Evolutionary conservation across 1,140 invertebrate species (phyloP).

Genomic region (Whitmania pigra): DNA sequence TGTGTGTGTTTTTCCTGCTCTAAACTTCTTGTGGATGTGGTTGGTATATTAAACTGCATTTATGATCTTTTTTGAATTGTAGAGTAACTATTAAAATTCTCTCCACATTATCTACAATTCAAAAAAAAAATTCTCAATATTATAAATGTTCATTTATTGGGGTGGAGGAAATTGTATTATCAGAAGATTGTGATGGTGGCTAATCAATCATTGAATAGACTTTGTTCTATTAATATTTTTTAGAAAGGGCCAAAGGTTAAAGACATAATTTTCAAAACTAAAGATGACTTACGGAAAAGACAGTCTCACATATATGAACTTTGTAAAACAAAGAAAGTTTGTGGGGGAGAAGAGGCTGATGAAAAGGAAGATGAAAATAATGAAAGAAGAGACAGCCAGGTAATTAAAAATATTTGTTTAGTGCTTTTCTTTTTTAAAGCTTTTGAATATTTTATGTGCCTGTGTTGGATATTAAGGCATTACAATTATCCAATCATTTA

Average conservation of each 20-base stretch:
- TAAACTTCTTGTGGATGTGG: constrained; percentile 81
- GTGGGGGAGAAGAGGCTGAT: constrained; percentile 96
- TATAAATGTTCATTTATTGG: neutral
- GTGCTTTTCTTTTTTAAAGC: too few species aligned
- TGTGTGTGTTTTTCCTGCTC: constrained; percentile 98
- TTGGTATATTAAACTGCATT: constrained; percentile 46
- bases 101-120: too few species aligned
- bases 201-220: neutral
- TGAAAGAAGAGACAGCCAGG: constrained; percentile 15
- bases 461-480: too few species aligned
- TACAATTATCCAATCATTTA: too few species aligned
- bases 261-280: constrained; percentile 89
- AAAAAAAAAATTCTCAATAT: neutral
- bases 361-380: constrained; percentile 47
- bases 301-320: constrained; percentile 91
- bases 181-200: neutral
- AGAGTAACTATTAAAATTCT: too few species aligned
- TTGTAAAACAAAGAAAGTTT: constrained; percentile 94
- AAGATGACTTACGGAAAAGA: constrained; percentile 87
- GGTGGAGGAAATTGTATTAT: neutral
- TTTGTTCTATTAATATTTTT: constrained; percentile 29
- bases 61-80: constrained; percentile 3
- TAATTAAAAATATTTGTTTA: neutral
- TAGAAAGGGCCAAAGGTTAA: constrained; percentile 88
- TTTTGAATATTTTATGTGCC: too few species aligned